Evolutionary conservation across 2,113 vertebrate species (phyloP), one percentile per base, ranked within the genome.

Genomic region (zebrafish (Danio rerio)): DNA sequence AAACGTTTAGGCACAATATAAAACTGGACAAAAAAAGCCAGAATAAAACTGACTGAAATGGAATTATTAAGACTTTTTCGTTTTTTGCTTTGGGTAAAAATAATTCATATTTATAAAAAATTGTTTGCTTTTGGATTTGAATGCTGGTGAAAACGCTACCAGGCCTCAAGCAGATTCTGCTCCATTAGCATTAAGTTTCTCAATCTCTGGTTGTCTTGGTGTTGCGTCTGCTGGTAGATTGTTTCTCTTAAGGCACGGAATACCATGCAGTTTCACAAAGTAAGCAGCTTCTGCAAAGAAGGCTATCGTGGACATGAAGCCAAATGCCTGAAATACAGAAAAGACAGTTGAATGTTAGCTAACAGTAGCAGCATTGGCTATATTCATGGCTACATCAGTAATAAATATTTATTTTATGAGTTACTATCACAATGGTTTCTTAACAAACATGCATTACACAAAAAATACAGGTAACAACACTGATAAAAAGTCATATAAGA

Each of bases 251-350:
- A 0, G 0, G 0, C 83, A 86, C 0, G 47, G 21, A 11, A 78
- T 3, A 12, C 88, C 86, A 1, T 21, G 5, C 0, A 0, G 5
- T 43, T 62, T 86, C 10, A 13, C 0, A 70, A 92, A 86, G 0
- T 18, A 0, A 0, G 0, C 0, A 3, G 77, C 0, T 81, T 98
- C 97, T 0, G 6, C 0, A 0, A 88, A 0, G 87, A 96, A 98
- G 4, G 66, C 62, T 5, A 10, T 0, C 13, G 88, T 81, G 12
- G 96, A 94, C 3, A 95, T 0, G 89, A 96, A 95, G 9, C 98
- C 97, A 80, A 97, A 97, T 0, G 0, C 90, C 97, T 99, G 87
- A 3, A 86, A 88, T 86, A 83, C 80, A 66, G 85, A 68, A 68
- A 70, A 31, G 20, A 50, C 43, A 69, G 12, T 49, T 31, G 21